Conservation (phyloP, 2,113 vertebrate species). For the Acanthisitta chloris region DNA sequence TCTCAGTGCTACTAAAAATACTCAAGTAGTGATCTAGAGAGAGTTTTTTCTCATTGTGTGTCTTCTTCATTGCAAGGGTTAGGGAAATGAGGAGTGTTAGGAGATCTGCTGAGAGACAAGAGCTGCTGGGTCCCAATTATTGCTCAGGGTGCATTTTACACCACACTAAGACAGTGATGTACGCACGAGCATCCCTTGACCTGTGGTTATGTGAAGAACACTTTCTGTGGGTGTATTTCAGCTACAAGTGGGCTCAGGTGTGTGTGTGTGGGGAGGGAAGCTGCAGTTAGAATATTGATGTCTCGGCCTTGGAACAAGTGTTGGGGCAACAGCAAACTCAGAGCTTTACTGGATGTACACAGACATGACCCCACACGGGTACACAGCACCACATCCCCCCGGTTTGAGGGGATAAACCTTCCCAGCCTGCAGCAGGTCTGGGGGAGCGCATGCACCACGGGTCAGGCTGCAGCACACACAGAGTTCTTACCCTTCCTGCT, state of each 20-base stretch:
- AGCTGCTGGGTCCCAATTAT: neutral
- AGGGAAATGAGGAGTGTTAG: neutral
- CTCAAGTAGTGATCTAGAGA: accelerated
- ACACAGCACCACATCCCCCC: neutral
- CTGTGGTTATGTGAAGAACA: too few species aligned
- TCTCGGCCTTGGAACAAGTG: neutral
- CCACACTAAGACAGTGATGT: accelerated
- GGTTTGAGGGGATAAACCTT: neutral
- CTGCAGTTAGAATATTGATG: neutral
- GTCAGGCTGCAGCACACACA: neutral
- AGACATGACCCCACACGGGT: neutral
- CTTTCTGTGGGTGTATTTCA: neutral
- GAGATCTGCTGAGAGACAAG: neutral
- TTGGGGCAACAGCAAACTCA: neutral
- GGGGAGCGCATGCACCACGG: neutral
- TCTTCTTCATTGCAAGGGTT: neutral
- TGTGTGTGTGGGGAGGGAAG: neutral
- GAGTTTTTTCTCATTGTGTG: neutral
- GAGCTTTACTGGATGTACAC: conserved; percentile 29
- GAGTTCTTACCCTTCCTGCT: neutral
- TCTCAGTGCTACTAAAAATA: neutral
- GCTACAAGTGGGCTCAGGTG: neutral
- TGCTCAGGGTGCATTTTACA: neutral
- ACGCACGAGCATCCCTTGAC: neutral
- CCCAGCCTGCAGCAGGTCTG: neutral